Base-by-base conservation (phyloP, 2,113 vertebrate genomes). In the Aramus guarauna region DNA sequence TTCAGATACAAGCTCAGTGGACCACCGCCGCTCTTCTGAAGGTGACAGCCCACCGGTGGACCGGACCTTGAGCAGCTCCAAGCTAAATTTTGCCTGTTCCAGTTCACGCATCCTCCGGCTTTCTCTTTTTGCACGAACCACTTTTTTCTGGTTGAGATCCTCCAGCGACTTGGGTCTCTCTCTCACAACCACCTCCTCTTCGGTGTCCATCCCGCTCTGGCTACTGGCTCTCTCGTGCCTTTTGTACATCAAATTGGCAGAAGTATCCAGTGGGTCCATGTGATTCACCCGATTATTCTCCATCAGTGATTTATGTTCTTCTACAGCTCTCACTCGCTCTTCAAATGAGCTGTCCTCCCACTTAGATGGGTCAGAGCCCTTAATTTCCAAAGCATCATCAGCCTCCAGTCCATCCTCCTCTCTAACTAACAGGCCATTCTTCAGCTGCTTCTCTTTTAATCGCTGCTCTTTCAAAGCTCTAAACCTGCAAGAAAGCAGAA, bases 21-120 rank as follows among this genome's bases (percentile, higher is more conserved):
- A 99, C 99, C 99, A 99, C 58, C 98, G 98, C 3, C 96, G 98
- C 71, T 99, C 99, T 56, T 99, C 99, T 1, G 99, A 98, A 11
- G 99, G 99, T 1, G 99, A 99, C 5, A 98, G 88, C 3, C 98
- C 98, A 1, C 99, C 97, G 2, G 98, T 99, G 43, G 99, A 99
- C 20, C 99, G 98, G 7, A 99, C 99, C 96, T 99, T 99, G 5
- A 99, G 98, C 87, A 99, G 97, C 95, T 99, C 99, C 97, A 99
- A 98, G 96, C 99, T 99, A 96, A 99, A 99, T 90, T 99, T 99
- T 2, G 99, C 99, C 96, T 99, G 99, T 37, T 99, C 99, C 91
- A 99, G 92, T 80, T 99, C 99, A 77, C 99, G 98, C 99, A 99
- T 99, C 91, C 99, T 98, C 66, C 99, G 98, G 84, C 98, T 99